These are phyloP conservation scores for Spisula subtruncata DNA, from an alignment of 2,888 invertebrate species.

Conservation along the genomic window DNA sequence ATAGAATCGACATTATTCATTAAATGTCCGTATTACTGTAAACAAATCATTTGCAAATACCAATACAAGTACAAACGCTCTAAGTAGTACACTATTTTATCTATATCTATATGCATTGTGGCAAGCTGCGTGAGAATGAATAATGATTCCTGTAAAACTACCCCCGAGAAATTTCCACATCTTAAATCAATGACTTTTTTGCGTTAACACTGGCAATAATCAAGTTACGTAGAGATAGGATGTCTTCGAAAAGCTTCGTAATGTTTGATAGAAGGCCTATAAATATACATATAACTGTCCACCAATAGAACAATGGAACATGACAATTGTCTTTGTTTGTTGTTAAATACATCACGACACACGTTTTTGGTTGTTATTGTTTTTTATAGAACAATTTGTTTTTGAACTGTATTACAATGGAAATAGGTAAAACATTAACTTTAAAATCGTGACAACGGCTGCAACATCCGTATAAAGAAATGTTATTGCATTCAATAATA, in stretches of 20 bases:
- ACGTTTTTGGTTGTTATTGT: not conserved
- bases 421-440: not conserved
- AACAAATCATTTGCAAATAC: no score
- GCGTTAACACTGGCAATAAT: not conserved
- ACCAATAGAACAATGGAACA: not conserved
- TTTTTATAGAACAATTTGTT: not conserved
- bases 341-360: not conserved
- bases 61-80: no score
- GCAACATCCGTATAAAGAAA: not conserved
- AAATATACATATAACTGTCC: not conserved
- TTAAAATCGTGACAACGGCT: not conserved
- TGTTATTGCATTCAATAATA: not conserved
- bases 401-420: not conserved
- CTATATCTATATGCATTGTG: not conserved
- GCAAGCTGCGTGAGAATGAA: not conserved
- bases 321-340: not conserved
- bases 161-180: not conserved
- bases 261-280: not conserved
- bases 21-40: no score
- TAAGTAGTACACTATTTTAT: not conserved
- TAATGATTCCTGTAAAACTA: not conserved
- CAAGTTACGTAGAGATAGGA: conserved; percentile 10
- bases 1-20: no score
- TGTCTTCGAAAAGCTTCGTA: not conserved
- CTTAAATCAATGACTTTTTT: conserved; percentile 25